Conservation (phyloP, 2,797 vertebrate genomes). For the Limnodromus scolopaceus region DNA sequence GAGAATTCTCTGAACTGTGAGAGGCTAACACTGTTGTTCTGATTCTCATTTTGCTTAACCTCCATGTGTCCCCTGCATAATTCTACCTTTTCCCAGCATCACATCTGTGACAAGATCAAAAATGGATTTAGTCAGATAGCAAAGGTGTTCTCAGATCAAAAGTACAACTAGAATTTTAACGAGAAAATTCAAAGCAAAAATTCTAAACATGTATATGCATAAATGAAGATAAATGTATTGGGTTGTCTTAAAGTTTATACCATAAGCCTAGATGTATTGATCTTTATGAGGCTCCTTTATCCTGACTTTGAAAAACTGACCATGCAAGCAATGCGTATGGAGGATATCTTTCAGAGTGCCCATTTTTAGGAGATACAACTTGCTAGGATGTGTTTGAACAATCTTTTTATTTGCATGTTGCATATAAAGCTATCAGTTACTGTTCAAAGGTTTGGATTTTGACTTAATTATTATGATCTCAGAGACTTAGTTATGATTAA, state of each 20-base stretch:
- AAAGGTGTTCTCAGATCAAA: constrained; percentile 19
- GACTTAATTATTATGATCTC: not conserved
- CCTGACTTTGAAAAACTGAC: not conserved
- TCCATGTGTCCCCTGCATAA: constrained; percentile 13
- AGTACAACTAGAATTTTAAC: constrained; percentile 47
- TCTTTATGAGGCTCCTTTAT: not conserved
- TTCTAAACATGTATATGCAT: constrained; percentile 22
- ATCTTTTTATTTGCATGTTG: not conserved
- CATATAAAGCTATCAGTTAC: not conserved
- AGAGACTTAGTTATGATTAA: not conserved
- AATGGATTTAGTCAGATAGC: constrained; percentile 44
- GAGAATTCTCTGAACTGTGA: not conserved
- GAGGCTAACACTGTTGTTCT: not conserved
- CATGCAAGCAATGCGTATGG: not conserved
- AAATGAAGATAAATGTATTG: constrained; percentile 24
- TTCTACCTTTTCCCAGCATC: constrained; percentile 11
- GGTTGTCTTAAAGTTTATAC: not conserved
- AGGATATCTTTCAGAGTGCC: not conserved
- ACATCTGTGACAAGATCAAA: constrained; percentile 48
- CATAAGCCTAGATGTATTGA: not conserved
- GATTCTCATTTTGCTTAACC: constrained; percentile 27
- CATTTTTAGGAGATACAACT: not conserved
- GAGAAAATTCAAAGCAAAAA: constrained; percentile 33
- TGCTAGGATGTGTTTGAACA: not conserved
- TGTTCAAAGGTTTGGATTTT: not conserved